Evolutionary conservation across 2,888 invertebrate species (phyloP).

Genomic region (Stenichneumon culpator): DNA sequence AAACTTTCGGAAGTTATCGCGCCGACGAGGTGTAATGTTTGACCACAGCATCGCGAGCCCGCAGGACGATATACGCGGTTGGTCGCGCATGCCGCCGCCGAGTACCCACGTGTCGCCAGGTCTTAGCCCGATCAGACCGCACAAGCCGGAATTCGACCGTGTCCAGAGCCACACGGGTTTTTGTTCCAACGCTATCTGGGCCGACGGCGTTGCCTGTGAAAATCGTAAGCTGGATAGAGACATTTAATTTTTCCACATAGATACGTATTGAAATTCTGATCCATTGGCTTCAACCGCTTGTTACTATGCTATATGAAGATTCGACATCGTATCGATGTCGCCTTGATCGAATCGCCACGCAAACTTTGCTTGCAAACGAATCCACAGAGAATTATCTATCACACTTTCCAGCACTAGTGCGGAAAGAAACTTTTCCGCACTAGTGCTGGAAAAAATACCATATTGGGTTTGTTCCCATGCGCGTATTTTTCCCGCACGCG

Average conservation of each 20-base stretch:
- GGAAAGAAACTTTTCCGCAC: too few species aligned
- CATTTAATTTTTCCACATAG: not conserved
- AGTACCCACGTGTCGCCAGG: slow-evolving; percentile 88
- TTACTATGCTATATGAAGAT: not conserved
- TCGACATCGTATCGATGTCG: not conserved
- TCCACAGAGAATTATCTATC: not conserved
- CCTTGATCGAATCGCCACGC: not conserved
- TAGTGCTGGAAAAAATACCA: too few species aligned
- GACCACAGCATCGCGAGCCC: slow-evolving; percentile 90
- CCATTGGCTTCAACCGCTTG: not conserved
- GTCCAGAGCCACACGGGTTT: slow-evolving; percentile 88
- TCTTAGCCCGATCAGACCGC: slow-evolving; percentile 88
- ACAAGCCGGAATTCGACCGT: slow-evolving; percentile 87
- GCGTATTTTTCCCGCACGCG: too few species aligned
- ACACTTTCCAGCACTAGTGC: too few species aligned
- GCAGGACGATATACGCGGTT: slow-evolving; percentile 89
- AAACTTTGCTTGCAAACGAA: not conserved
- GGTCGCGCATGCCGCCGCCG: slow-evolving; percentile 84
- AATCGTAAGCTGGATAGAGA: slow-evolving; percentile 16
- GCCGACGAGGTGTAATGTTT: slow-evolving; percentile 90
- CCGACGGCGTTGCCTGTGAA: slow-evolving; percentile 66
- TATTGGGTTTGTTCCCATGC: too few species aligned
- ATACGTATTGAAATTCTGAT: slow-evolving; percentile 16
- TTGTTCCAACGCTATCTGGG: slow-evolving; percentile 88
- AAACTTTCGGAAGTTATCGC: slow-evolving; percentile 91